A percentile compares a stretch with the other conserved stretches of the same genome.
Conservation (phyloP, 2,113 vertebrate species). For the Pedetes capensis region DNA sequence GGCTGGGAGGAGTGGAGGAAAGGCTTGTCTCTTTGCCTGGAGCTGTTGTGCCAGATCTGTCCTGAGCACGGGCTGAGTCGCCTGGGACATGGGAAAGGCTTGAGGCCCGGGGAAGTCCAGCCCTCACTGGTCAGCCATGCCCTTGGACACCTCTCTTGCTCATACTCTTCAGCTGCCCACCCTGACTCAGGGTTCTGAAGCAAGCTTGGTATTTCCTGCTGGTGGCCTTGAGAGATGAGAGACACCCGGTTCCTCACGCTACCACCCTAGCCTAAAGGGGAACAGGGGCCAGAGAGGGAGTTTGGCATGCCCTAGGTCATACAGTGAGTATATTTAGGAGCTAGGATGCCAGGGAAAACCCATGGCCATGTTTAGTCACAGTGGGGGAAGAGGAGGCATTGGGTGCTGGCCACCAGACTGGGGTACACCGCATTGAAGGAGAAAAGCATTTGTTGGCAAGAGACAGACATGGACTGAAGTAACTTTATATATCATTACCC, state of each 20-base stretch:
- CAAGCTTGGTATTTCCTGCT: not conserved
- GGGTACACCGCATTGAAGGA: not conserved
- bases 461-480: not conserved
- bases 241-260: not conserved
- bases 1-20: slow-evolving; percentile 23
- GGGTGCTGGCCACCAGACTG: not conserved
- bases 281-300: not conserved
- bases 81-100: slow-evolving; percentile 14
- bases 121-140: not conserved
- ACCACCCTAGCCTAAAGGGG: not conserved
- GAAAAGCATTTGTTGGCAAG: not conserved
- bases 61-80: slow-evolving; percentile 47
- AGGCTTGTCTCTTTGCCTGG: slow-evolving; percentile 30
- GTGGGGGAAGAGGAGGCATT: not conserved
- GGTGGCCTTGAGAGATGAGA: not conserved
- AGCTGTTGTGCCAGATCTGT: not conserved
- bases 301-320: not conserved
- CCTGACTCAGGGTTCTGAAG: not conserved
- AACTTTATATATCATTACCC: not conserved
- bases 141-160: not conserved
- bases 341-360: not conserved
- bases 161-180: not conserved
- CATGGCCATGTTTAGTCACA: not conserved
- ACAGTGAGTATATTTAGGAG: not conserved
- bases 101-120: not conserved